Evolutionary conservation across 1,140 invertebrate species (phyloP), one percentile per base, ranked within the genome.

Genomic region (Drosophila novamexicana): DNA sequence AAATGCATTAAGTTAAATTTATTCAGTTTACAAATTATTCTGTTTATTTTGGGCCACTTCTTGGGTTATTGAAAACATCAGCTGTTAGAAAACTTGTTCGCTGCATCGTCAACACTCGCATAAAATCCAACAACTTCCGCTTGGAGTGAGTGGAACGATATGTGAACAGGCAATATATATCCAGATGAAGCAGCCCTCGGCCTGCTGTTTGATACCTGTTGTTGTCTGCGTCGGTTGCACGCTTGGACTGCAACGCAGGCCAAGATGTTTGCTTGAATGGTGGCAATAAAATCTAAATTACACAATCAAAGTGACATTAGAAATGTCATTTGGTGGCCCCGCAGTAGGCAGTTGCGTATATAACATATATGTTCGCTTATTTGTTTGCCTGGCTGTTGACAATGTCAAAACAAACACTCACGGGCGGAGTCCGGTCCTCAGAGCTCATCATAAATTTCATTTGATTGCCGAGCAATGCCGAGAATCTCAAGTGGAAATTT

Each of bases 401-500:
- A 72, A 79, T 88, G 83, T 88, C 83, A 83, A 74, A 88, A 88
- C 67, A 62, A 34, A 32, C 9, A 9, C 39, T 82, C 69, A 62
- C 34, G 32, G 18, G 8, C 14, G 14, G 22, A 45, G 36, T 42
- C 53, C 29, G 34, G 42, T 53, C 34, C 37, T 36, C 44, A 67
- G 74, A 75, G 58, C 62, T 74, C 44, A 62, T 89, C 84, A 79
- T 88, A 88, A 88, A 88, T 88, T 89, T 79, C 45, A 59, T 89
- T 89, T 88, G 84, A 88, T 89, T 71, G 74, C 63, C 80, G 49
- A 14, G 45, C 65, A 68, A 88, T 86, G 82, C 64, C 71, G 75
- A 68, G 83, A 67, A 89, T 88, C 68, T 78, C 68, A 65, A 72
- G 68, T 63, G 84, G 84, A 81, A 74, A 88, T 88, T 88, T 89